Evolutionary conservation across 1,140 invertebrate genomes (phyloP), one percentile per base, ranked within the genome.

Genomic region (Gryon sp.): DNA sequence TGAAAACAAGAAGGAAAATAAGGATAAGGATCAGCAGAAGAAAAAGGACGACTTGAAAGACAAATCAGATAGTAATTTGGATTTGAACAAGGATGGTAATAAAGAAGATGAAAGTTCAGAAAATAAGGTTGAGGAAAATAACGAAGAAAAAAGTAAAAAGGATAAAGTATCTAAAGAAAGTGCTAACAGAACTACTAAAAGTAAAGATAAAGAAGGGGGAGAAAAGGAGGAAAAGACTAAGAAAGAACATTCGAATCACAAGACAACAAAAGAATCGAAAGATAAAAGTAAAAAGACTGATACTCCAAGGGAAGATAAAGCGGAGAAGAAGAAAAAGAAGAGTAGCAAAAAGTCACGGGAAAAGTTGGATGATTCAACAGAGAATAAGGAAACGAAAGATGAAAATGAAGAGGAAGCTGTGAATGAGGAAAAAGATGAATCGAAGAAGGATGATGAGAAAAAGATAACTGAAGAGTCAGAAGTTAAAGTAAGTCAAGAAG

Each of bases 21-120:
- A 62, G 18, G 30, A 76, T 1, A 28, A 2, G 11, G 85, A 82
- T 74, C 41, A 85, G 43, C 78, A 78, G 28, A 55, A 78, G 4
- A 32, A 80, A 45, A 82, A 79, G 40, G 65, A 79, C 79, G 22
- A 5, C 14, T 18, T 15, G 12, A 55, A 28, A 30, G 16, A 66
- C 4, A 9, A 28, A 41, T 12, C 7, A 6, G 4, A n/a, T n/a
- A n/a, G n/a, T n/a, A n/a, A n/a, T n/a, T n/a, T n/a, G n/a, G n/a
- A n/a, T n/a, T n/a, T n/a, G n/a, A n/a, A n/a, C n/a, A n/a, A n/a
- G n/a, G n/a, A n/a, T n/a, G n/a, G n/a, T n/a, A 12, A n/a, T 6
- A 34, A 34, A 34, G 11, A 6, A 34, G 32, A 12, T 2, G 26
- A 28, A 1, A 28, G 2, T 7, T 28, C 26, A 28, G 26, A 28